Percentiles rank a stretch among this genome's conserved stretches.
Evolutionary conservation across 2,797 vertebrate species (phyloP).

Genomic region (Diglossa cyanea): DNA sequence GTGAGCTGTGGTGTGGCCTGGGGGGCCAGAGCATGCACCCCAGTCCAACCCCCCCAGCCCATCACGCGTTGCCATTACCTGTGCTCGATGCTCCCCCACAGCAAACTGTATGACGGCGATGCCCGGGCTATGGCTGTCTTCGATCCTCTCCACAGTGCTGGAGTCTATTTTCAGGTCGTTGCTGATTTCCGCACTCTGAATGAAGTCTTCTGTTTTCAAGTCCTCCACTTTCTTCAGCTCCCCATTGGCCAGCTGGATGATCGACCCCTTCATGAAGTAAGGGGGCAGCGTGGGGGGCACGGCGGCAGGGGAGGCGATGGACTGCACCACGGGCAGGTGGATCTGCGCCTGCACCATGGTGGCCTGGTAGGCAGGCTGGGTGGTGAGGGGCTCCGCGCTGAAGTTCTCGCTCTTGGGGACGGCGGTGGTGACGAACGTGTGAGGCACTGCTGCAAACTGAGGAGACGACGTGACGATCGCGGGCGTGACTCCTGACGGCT

Average conservation of each 20-base stretch:
- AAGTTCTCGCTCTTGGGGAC: slow-evolving; percentile 88
- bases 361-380: slow-evolving; percentile 79
- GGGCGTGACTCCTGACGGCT: slow-evolving; percentile 78
- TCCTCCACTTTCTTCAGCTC: slow-evolving; percentile 98
- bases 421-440: slow-evolving; percentile 86
- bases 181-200: slow-evolving; percentile 98
- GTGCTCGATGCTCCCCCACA: slow-evolving; percentile 92
- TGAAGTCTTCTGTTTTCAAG: slow-evolving; percentile 98
- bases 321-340: slow-evolving; percentile 87
- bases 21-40: no score
- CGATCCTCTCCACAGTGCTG: slow-evolving; percentile 95
- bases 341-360: slow-evolving; percentile 91
- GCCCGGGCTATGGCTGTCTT: slow-evolving; percentile 87
- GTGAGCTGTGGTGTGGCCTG: background rate
- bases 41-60: background rate
- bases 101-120: slow-evolving; percentile 95
- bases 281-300: slow-evolving; percentile 89
- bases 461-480: slow-evolving; percentile 84
- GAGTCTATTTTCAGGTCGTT: slow-evolving; percentile 97
- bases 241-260: slow-evolving; percentile 96
- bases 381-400: slow-evolving; percentile 76
- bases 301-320: slow-evolving; percentile 74
- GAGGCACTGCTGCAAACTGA: slow-evolving; percentile 86
- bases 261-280: slow-evolving; percentile 97
- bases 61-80: slow-evolving; percentile 76